Evolutionary conservation across 1,140 invertebrate genomes (phyloP), one percentile per base, ranked within the genome.

Genomic region (Pentalonia nigronervosa): DNA sequence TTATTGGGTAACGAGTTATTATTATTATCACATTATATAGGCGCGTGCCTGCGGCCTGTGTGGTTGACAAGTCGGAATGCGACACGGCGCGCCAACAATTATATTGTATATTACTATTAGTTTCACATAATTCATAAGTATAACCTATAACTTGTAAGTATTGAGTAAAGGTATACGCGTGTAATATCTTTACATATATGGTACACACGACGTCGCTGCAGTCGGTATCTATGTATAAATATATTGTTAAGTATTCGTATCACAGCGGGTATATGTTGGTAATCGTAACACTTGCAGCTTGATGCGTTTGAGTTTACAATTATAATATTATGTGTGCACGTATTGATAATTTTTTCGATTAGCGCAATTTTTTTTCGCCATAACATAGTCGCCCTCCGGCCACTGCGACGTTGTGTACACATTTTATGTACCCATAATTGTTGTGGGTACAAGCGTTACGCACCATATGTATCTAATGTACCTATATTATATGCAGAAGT

Each of bases 11-110:
- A 76, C 56, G 48, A 47, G 56, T n/a, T 84, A 21, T 84, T 84
- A 84, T 84, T 84, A 45, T 41, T 45, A 45, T 84, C 41, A 36
- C 45, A 14, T 25, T 84, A 45, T 34, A 17, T 36, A 20, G 34
- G 90, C 36, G 56, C 67, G 41, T 91, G 34, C 41, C 41, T 30
- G 34, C 25, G n/a, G 9, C 60, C 60, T 30, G 56, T 34, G 60
- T 76, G 21, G 60, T 76, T 91, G 60, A 91, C 90, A 91, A 67
- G 41, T 34, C 60, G 53, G 41, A 67, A 91, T 76, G 41, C 45
- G 2, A 91, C 56, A 20, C 53, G 36, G 17, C 7, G 14, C 17
- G 45, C 60, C 60, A 76, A 76, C 30, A 76, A 17, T 76, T 76
- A 76, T 76, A 76, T 67, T n/a, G 3, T 76, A n/a, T 76, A 20